Evolutionary conservation across 2,113 vertebrate genomes (phyloP).

Genomic region (Sinosuthora webbiana): DNA sequence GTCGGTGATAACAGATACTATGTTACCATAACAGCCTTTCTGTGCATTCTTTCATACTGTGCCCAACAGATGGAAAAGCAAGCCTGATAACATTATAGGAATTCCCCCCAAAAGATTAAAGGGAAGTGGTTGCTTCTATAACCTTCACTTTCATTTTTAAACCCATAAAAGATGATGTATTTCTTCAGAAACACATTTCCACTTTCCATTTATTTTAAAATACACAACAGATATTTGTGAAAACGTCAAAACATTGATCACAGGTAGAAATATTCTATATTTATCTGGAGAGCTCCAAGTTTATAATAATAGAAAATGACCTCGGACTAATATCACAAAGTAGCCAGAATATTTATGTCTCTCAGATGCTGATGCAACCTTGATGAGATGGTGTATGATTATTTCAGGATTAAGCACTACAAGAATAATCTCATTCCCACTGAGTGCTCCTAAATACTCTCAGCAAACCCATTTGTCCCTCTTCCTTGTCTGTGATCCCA

Average conservation of each 20-base stretch:
- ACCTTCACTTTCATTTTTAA: constrained; percentile 14
- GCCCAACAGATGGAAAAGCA: not conserved
- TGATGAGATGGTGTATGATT: constrained; percentile 1
- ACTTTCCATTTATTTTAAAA: not conserved
- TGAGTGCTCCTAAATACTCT: constrained; percentile 41
- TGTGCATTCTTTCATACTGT: not conserved
- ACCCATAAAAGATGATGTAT: not conserved
- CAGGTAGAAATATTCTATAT: constrained; percentile 32
- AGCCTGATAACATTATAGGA: not conserved
- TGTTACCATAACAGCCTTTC: not conserved
- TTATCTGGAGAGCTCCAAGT: constrained; percentile 18
- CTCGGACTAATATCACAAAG: constrained; percentile 2
- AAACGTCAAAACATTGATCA: not conserved
- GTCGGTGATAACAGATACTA: not conserved
- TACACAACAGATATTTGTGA: not conserved
- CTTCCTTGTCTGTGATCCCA: not conserved
- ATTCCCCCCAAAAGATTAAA: not conserved
- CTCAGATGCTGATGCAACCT: not conserved
- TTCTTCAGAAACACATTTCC: not conserved
- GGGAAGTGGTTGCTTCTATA: not conserved
- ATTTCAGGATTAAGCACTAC: constrained; percentile 38
- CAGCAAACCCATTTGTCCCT: constrained; percentile 1
- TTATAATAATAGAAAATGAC: not conserved
- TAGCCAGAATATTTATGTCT: constrained; percentile 16
- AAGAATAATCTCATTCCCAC: constrained; percentile 37